A percentile compares a stretch with the other conserved stretches of the same genome.
Evolutionary conservation across 2,888 invertebrate genomes (phyloP).

Genomic region (Linnaemya vulpina): DNA sequence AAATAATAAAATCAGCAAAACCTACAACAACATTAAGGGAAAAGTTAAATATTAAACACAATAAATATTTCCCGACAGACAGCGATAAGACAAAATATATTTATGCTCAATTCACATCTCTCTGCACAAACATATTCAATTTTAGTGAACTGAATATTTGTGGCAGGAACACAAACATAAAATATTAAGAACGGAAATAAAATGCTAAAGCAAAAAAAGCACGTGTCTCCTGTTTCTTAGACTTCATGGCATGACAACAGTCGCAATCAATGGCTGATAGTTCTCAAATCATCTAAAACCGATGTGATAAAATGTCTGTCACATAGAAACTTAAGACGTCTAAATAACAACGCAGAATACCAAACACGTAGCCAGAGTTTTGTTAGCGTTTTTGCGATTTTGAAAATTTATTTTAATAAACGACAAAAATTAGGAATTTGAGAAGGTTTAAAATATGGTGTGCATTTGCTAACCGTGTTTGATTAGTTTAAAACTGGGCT

Average conservation of each 20-base stretch:
- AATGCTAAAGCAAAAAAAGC: constrained; percentile 4
- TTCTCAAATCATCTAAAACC: no score
- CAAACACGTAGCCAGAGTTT: background rate
- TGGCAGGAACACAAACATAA: background rate
- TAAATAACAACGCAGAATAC: background rate
- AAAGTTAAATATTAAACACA: constrained; percentile 22
- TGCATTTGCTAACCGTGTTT: no score
- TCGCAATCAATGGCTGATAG: background rate
- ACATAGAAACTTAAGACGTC: no score
- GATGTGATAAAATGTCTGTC: no score
- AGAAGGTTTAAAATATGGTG: no score
- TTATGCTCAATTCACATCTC: background rate
- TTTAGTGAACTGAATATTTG: background rate
- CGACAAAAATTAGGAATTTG: no score
- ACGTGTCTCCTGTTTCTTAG: background rate
- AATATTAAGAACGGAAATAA: constrained; percentile 17
- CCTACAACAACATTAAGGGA: background rate
- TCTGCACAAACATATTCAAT: background rate
- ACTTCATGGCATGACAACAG: background rate
- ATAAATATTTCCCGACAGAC: constrained; percentile 14
- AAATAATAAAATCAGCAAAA: constrained; percentile 6
- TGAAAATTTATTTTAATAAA: no score
- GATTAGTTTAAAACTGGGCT: no score
- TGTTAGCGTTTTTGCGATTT: no score
- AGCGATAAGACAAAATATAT: background rate